Conservation (phyloP, 2,888 invertebrate species). For the Saturnia pavonia region DNA sequence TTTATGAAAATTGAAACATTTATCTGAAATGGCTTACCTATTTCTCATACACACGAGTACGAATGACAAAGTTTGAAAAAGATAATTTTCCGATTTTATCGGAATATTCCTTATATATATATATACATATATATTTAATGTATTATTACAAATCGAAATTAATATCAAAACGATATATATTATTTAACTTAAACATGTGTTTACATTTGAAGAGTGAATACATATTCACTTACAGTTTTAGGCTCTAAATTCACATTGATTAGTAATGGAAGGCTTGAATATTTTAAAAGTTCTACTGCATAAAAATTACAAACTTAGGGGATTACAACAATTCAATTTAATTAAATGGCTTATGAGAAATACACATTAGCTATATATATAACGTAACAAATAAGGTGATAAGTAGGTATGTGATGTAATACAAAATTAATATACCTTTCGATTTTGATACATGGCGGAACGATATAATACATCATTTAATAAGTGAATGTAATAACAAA, state of each 20-base stretch:
- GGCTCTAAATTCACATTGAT: neutral
- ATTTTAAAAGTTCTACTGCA: neutral
- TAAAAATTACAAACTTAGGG: neutral
- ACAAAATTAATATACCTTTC: neutral
- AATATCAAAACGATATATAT: neutral
- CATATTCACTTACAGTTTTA: neutral
- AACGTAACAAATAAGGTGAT: neutral
- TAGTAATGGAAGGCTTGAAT: neutral
- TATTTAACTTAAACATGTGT: neutral
- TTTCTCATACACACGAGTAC: slow-evolving; percentile 31
- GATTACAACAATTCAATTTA: neutral
- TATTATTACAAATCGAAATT: neutral
- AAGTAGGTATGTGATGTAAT: neutral
- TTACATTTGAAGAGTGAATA: neutral
- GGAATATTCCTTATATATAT: slow-evolving; percentile 10
- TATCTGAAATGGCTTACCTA: slow-evolving; percentile 16
- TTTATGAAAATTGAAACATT: slow-evolving; percentile 23
- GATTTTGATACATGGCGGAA: neutral
- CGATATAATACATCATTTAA: neutral
- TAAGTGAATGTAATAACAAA: neutral
- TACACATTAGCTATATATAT: neutral
- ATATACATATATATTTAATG: neutral
- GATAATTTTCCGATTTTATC: slow-evolving; percentile 10
- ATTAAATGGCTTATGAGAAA: neutral
- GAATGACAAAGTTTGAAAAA: slow-evolving; percentile 25